phyloP scores from a whole-genome alignment of 2,797 vertebrate genomes.

The Pelobates cultripes region DNA sequence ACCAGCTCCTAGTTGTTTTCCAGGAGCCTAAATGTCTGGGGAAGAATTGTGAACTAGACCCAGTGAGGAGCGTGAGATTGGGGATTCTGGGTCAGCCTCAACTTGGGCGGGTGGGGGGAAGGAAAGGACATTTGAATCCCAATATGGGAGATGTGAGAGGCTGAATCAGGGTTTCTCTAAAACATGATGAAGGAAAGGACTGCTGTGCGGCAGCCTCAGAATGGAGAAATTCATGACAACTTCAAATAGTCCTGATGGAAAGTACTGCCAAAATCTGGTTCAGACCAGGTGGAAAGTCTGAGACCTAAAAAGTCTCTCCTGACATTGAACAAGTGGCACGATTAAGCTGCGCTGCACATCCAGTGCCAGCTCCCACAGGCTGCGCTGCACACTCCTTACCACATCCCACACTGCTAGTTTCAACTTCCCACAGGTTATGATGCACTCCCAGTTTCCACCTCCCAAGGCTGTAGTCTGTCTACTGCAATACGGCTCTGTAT shows the following conservation, averaged over 20 bases:
- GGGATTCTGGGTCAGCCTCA: slow-evolving; percentile 56
- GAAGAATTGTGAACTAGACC: slow-evolving; percentile 34
- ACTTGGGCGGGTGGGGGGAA: slow-evolving; percentile 47
- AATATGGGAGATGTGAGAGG: background rate
- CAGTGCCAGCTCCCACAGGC: too few species aligned
- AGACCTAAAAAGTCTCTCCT: background rate
- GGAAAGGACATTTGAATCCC: slow-evolving; percentile 17
- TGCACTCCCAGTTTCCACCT: too few species aligned
- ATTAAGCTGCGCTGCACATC: background rate
- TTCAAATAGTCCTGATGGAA: background rate
- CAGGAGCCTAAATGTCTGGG: slow-evolving; percentile 59
- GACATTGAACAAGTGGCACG: background rate
- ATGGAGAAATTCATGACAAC: background rate
- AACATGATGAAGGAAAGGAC: background rate
- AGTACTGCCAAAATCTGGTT: background rate
- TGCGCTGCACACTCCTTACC: too few species aligned
- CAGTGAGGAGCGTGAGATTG: slow-evolving; percentile 42
- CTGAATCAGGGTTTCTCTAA: background rate
- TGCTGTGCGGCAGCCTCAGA: background rate
- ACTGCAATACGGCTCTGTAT: background rate
- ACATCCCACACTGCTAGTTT: background rate
- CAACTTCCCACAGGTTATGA: too few species aligned
- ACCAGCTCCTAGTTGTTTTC: slow-evolving; percentile 85
- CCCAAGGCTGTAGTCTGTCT: too few species aligned
- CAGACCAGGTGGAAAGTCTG: background rate